Conservation (phyloP, 2,888 invertebrate species). For the Torymus aiolomorphi region DNA sequence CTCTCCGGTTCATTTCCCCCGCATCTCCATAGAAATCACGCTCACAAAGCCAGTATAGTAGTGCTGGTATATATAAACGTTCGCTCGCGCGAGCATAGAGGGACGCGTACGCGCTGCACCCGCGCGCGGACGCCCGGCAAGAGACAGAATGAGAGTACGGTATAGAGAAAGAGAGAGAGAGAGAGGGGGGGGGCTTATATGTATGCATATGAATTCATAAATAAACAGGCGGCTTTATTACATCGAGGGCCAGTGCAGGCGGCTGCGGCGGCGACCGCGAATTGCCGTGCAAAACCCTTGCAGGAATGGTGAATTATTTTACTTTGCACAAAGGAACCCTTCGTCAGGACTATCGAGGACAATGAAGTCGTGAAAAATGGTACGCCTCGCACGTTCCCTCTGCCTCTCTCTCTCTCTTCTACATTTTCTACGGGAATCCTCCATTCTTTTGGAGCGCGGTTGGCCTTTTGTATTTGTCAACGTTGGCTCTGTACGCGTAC, state of each 20-base stretch:
- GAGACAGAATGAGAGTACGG: conserved; percentile 2
- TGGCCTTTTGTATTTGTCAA: conserved; percentile 63
- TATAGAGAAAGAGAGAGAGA: conserved; percentile 30
- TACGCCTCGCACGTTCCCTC: conserved; percentile 59
- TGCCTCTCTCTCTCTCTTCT: conserved; percentile 32
- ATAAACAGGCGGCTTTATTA: conserved; percentile 55
- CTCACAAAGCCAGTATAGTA: conserved; percentile 15
- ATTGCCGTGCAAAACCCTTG: conserved; percentile 43
- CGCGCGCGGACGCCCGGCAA: background rate
- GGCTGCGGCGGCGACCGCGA: background rate
- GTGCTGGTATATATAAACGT: too few relatives aligned
- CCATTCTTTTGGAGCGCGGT: conserved; percentile 59
- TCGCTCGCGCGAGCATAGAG: too few relatives aligned
- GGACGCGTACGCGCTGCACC: background rate
- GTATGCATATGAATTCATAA: conserved; percentile 56
- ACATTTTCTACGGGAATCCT: conserved; percentile 57
- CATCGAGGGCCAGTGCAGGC: conserved; percentile 29
- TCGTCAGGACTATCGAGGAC: conserved; percentile 63
- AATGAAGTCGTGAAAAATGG: conserved; percentile 67
- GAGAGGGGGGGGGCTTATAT: conserved; percentile 20
- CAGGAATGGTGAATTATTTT: conserved; percentile 60
- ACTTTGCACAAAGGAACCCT: conserved; percentile 62
- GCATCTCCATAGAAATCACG: conserved; percentile 49
- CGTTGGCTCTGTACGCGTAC: conserved; percentile 35
- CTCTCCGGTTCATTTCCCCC: conserved; percentile 36